phyloP scores from a whole-genome alignment of 2,888 invertebrate genomes.

The Automeris io region DNA sequence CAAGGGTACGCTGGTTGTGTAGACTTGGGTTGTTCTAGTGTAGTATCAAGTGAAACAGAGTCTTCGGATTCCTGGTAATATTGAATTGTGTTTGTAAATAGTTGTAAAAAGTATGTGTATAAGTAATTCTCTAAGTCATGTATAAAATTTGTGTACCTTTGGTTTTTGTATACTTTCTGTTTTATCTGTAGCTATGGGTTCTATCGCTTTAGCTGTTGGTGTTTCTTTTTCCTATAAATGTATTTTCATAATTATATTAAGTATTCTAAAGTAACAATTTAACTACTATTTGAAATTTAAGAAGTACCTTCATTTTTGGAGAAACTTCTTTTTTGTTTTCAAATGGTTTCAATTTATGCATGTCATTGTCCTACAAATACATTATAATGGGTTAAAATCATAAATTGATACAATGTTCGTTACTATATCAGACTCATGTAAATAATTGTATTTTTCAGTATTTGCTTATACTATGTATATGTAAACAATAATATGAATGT shows the following conservation, averaged over 20 bases:
- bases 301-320: too few species aligned
- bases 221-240: slow-evolving; percentile 20
- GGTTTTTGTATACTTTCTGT: not conserved
- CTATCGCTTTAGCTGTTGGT: slow-evolving; percentile 10
- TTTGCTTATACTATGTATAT: not conserved
- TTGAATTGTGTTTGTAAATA: not conserved
- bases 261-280: too few species aligned
- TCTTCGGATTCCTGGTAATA: slow-evolving; percentile 16
- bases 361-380: too few species aligned
- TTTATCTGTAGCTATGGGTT: slow-evolving; percentile 9
- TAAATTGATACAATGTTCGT: too few species aligned
- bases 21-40: slow-evolving; percentile 19
- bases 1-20: slow-evolving; percentile 30
- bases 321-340: too few species aligned
- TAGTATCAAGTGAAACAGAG: slow-evolving; percentile 16
- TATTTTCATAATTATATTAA: too few species aligned
- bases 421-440: not conserved
- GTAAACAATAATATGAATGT: not conserved
- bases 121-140: not conserved
- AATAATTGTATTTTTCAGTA: not conserved
- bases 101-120: not conserved
- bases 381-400: too few species aligned
- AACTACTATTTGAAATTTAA: too few species aligned
- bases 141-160: not conserved
- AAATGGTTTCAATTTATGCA: too few species aligned